Evolutionary conservation across 92 coral and sea anemone genomes (phyloP), one percentile per base, ranked within the genome.

Genomic region (Palythoa heliodiscus): DNA sequence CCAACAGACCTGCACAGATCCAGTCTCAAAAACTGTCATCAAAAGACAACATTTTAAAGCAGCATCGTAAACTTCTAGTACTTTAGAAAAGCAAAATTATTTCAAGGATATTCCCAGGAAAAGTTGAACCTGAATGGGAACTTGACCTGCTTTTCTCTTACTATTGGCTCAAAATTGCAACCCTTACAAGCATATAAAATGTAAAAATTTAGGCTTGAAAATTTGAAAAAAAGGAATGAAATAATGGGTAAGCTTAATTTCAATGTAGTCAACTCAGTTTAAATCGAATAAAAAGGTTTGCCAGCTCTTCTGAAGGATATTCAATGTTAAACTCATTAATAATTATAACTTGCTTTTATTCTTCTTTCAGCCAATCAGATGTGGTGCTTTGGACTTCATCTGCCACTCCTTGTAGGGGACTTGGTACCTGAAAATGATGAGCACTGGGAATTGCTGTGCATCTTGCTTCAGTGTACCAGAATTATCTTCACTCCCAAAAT

Each of bases 311-410:
- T 29, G 74, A 70, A 55, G 66, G 52, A 61, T 85, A 71, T 5
- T 75, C 71, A 70, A 70, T 70, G 74, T 29, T 70, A 70, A 70
- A 52, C 16, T 86, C 40, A 29, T 70, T 29, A 16, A 54, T 54
- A 54, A 54, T 54, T 54, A 47, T 50, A 78, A 40, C 64, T 39
- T 43, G 55, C 52, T 52, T 47, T 87, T 29, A n/a, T 66, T 48
- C 83, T 54, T 67, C 53, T 83, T 86, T 11, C 75, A 93, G 96
- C 96, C 83, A 86, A 88, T 81, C 96, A 93, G 84, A 93, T 93
- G 89, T 93, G 93, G 93, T 93, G 96, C 63, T 89, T 91, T 73
- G 89, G 87, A 14, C 64, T 89, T 23, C 77, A 86, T 71, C 86
- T 93, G 38, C 95, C 95, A 70, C 74, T 70, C 48, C 74, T 70